phyloP scores from a whole-genome alignment of 2,797 vertebrate genomes.

The Lerista edwardsae region DNA sequence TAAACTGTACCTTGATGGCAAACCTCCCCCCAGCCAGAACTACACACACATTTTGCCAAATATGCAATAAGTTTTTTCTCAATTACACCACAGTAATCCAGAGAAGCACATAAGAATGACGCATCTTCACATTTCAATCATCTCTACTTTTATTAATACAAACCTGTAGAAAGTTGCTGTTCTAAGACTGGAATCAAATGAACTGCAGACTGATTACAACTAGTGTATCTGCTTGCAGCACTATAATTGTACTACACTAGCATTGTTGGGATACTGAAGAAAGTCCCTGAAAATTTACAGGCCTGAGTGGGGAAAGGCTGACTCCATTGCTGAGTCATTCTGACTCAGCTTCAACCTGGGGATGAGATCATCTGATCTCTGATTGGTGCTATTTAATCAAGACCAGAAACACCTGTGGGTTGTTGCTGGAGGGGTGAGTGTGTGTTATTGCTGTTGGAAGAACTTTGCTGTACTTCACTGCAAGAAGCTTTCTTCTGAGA shows the following conservation, averaged over 20 bases:
- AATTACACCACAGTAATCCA: not conserved
- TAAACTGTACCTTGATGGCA: rapidly evolving
- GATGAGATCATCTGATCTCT: too few species aligned
- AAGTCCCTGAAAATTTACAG: too few species aligned
- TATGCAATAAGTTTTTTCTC: rapidly evolving
- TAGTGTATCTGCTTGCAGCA: not conserved
- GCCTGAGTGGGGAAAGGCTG: too few species aligned
- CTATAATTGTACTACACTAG: not conserved
- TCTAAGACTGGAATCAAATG: not conserved
- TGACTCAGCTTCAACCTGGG: too few species aligned
- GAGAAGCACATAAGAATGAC: rapidly evolving
- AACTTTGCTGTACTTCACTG: too few species aligned
- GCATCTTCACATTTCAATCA: not conserved
- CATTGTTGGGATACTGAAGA: too few species aligned
- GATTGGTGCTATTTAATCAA: too few species aligned
- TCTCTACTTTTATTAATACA: not conserved
- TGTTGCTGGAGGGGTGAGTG: too few species aligned
- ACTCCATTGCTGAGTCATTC: too few species aligned
- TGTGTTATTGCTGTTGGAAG: too few species aligned
- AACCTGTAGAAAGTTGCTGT: not conserved
- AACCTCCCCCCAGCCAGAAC: not conserved
- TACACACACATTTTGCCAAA: rapidly evolving
- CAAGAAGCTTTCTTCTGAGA: too few species aligned
- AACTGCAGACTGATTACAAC: not conserved
- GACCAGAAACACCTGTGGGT: too few species aligned